Conservation (phyloP, 2,888 invertebrate species). For the Silvanus unidentatus region DNA sequence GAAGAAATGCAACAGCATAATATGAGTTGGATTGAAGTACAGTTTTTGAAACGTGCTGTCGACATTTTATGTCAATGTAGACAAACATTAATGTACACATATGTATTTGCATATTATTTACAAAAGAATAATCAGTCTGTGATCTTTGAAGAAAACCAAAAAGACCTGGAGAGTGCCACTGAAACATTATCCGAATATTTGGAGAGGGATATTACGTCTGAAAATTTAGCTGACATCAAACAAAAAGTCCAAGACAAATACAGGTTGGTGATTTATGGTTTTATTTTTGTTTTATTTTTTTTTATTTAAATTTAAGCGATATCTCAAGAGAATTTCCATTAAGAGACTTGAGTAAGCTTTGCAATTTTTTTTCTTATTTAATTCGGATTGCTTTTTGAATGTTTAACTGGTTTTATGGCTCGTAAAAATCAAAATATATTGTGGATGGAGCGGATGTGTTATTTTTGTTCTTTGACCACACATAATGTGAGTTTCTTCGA, state of each 20-base stretch:
- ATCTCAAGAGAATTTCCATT: no score
- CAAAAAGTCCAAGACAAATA: constrained; percentile 98
- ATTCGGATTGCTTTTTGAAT: no score
- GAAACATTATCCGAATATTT: constrained; percentile 96
- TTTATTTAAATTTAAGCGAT: no score
- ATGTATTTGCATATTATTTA: constrained; percentile 98
- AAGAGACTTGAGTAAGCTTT: no score
- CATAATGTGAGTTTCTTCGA: no score
- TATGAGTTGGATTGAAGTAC: constrained; percentile 99
- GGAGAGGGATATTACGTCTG: constrained; percentile 95
- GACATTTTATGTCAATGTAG: constrained; percentile 95
- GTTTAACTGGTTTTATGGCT: no score
- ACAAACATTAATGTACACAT: constrained; percentile 98
- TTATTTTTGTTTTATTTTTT: background rate
- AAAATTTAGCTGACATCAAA: constrained; percentile 95
- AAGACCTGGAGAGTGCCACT: constrained; percentile 94
- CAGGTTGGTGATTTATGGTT: constrained; percentile 53
- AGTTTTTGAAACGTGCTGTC: constrained; percentile 96
- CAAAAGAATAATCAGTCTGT: constrained; percentile 97
- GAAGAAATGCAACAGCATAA: constrained; percentile 99
- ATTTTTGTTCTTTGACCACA: no score
- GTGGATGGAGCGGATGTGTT: no score
- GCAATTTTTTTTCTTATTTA: no score
- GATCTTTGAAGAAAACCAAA: constrained; percentile 98
- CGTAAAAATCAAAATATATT: no score